These are phyloP conservation scores for Channa argus DNA, from an alignment of 2,113 vertebrate genomes.

Conservation along the genomic window DNA sequence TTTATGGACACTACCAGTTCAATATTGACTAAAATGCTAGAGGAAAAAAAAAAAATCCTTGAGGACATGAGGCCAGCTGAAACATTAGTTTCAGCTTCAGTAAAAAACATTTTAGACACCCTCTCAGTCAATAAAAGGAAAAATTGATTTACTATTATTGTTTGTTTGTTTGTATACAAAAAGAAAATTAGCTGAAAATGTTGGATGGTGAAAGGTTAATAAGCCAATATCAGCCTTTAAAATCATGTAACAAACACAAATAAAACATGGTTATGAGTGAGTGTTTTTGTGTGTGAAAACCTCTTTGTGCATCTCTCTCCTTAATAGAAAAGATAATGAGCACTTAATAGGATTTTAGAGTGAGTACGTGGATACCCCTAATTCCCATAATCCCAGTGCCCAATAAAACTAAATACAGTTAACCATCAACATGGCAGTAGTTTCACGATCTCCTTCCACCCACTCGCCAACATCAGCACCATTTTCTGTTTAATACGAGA, in stretches of 20 bases:
- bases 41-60: neutral
- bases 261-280: conserved; percentile 2
- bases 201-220: neutral
- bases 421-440: conserved; percentile 47
- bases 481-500: conserved; percentile 52
- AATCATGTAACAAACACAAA: neutral
- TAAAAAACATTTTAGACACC: neutral
- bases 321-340: conserved; percentile 62
- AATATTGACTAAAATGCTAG: conserved; percentile 17
- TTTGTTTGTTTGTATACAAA: neutral
- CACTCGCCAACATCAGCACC: conserved; percentile 29
- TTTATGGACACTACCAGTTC: conserved; percentile 18
- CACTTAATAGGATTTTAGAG: conserved; percentile 52
- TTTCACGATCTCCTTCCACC: conserved; percentile 45
- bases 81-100: neutral
- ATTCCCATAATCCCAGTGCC: conserved; percentile 48
- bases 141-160: neutral
- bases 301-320: conserved; percentile 34
- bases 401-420: conserved; percentile 58
- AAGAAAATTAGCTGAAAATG: neutral
- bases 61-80: neutral
- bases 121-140: too few species aligned
- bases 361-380: conserved; percentile 42
- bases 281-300: conserved; percentile 5
- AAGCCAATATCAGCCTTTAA: neutral